Conservation (phyloP, 2,797 vertebrate genomes). For the Stomatorhinus walkeri region DNA sequence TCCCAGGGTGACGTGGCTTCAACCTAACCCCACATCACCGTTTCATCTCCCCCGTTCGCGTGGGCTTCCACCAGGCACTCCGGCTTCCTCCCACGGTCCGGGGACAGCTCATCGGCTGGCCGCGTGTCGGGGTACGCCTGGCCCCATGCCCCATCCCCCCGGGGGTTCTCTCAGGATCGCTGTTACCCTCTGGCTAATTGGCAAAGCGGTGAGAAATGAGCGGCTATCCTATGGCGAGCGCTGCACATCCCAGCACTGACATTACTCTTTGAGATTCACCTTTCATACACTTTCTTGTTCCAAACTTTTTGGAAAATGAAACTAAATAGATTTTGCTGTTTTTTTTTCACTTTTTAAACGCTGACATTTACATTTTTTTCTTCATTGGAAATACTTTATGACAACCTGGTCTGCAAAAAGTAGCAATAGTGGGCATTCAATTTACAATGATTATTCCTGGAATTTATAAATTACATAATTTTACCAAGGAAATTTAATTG, state of each 20-base stretch:
- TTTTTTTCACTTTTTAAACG: not conserved
- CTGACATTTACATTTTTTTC: not conserved
- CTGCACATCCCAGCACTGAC: not conserved
- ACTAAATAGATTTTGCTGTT: not conserved
- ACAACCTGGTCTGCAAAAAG: not conserved
- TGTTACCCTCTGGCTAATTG: not conserved
- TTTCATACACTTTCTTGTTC: not conserved
- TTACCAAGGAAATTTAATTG: not conserved
- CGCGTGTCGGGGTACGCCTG: not conserved
- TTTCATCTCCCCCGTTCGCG: not conserved
- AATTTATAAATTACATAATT: not conserved
- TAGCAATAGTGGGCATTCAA: not conserved
- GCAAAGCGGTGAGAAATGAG: not conserved
- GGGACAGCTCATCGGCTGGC: not conserved
- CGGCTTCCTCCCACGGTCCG: not conserved
- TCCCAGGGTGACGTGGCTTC: not conserved
- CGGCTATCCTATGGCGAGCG: not conserved
- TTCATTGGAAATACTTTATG: not conserved
- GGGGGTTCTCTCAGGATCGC: not conserved
- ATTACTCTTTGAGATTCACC: not conserved
- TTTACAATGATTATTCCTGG: not conserved
- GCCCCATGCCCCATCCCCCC: not conserved
- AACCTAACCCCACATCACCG: not conserved
- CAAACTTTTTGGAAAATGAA: not conserved
- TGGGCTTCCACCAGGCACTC: not conserved